Conservation (phyloP, 2,113 vertebrate species). For the Cottus gobio region DNA sequence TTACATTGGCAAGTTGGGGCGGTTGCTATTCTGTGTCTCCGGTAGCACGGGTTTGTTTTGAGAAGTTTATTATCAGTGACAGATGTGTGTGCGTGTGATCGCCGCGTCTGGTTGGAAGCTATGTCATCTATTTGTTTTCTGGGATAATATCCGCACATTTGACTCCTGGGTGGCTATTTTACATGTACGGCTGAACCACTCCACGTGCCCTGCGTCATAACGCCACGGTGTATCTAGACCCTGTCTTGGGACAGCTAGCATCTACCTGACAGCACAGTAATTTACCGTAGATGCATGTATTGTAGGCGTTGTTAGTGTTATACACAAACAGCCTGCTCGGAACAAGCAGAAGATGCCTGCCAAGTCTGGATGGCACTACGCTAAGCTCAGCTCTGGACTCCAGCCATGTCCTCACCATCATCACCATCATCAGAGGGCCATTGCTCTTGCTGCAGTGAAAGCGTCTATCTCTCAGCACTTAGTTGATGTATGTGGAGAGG, state of each 20-base stretch:
- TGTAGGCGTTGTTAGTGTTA: neutral
- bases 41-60: slow-evolving; percentile 2
- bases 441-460: slow-evolving; percentile 65
- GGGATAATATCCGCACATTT: neutral
- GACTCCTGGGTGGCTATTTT: neutral
- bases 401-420: slow-evolving; percentile 51
- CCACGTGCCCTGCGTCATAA: slow-evolving; percentile 3
- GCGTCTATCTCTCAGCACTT: slow-evolving; percentile 46
- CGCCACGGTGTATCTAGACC: neutral
- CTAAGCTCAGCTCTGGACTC: slow-evolving; percentile 50
- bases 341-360: slow-evolving; percentile 30
- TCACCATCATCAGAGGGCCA: slow-evolving; percentile 48
- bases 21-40: slow-evolving; percentile 8
- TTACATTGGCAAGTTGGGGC: slow-evolving; percentile 64
- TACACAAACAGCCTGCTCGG: neutral
- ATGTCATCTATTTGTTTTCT: slow-evolving; percentile 31
- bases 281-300: neutral
- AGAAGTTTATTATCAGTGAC: slow-evolving; percentile 35
- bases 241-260: neutral
- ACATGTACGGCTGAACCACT: neutral
- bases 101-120: neutral
- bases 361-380: slow-evolving; percentile 50
- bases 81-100: neutral
- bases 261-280: neutral
- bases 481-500: slow-evolving; percentile 14